These are phyloP conservation scores for Ataeniobius toweri DNA, from an alignment of 2,797 vertebrate species.

Conservation along the genomic window DNA sequence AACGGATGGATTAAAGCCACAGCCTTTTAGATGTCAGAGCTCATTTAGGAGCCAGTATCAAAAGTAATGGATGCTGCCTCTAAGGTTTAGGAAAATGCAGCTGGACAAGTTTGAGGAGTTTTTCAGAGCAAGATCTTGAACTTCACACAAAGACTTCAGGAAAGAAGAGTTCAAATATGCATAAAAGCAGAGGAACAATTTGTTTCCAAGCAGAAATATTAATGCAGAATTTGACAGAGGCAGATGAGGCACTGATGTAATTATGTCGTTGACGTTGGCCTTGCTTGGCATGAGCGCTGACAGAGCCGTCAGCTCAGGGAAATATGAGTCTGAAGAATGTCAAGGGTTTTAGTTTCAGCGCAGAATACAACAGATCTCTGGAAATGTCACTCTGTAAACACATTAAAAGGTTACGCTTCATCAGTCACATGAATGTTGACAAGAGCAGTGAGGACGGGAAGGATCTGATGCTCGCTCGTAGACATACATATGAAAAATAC, in stretches of 20 bases:
- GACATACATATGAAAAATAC: not conserved
- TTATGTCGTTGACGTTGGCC: slow-evolving; percentile 54
- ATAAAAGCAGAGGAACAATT: slow-evolving; percentile 8
- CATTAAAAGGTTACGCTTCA: slow-evolving; percentile 68
- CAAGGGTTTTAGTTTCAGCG: slow-evolving; percentile 61
- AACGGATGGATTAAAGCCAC: slow-evolving; percentile 61
- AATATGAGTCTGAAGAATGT: slow-evolving; percentile 64
- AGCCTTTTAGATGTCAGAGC: slow-evolving; percentile 39
- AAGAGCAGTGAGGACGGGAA: slow-evolving; percentile 27
- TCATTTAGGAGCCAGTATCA: slow-evolving; percentile 39
- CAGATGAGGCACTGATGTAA: slow-evolving; percentile 58
- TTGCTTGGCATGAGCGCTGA: slow-evolving; percentile 40
- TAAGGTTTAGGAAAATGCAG: not conserved
- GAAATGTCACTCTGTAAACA: slow-evolving; percentile 73
- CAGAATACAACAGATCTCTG: slow-evolving; percentile 51
- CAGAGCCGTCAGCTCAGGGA: slow-evolving; percentile 49
- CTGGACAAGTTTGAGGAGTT: not conserved
- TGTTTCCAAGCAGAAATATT: slow-evolving; percentile 38
- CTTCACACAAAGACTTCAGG: not conserved
- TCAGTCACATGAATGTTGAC: slow-evolving; percentile 35
- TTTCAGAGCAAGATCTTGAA: not conserved
- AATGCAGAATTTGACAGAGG: slow-evolving; percentile 43
- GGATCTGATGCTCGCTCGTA: slow-evolving; percentile 11
- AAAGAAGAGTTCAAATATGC: slow-evolving; percentile 4
- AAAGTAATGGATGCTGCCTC: not conserved